These are phyloP conservation scores for Emesis castigata DNA, from an alignment of 2,888 invertebrate species.

Conservation along the genomic window DNA sequence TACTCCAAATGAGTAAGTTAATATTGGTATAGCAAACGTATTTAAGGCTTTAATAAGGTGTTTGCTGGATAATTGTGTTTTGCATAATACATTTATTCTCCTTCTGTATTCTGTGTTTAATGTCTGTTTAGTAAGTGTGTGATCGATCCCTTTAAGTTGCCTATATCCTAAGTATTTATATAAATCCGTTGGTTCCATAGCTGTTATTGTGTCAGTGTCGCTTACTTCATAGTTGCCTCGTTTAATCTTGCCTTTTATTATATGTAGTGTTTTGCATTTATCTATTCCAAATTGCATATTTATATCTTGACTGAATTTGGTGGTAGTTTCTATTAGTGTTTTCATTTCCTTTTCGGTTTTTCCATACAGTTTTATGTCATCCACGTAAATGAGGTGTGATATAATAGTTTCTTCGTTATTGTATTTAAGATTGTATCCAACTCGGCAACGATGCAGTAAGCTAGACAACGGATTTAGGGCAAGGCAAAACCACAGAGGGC, in stretches of 20 bases:
- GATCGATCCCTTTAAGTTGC: too few relatives aligned
- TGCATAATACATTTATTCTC: too few relatives aligned
- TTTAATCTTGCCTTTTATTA: neutral
- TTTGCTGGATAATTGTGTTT: too few relatives aligned
- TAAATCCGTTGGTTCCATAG: too few relatives aligned
- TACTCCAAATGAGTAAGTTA: too few relatives aligned
- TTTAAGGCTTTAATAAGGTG: too few relatives aligned
- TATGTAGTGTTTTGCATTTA: neutral
- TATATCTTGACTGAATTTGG: neutral
- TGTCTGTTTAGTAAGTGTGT: too few relatives aligned
- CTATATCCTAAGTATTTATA: too few relatives aligned
- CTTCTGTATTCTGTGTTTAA: too few relatives aligned
- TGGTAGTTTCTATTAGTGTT: neutral
- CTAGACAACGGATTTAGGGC: neutral
- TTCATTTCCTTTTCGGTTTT: neutral
- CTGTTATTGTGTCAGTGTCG: too few relatives aligned
- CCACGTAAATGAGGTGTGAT: neutral
- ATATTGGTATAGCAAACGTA: too few relatives aligned
- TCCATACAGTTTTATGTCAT: neutral
- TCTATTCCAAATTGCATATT: neutral
- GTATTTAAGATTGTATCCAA: neutral
- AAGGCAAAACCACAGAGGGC: neutral
- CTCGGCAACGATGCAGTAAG: neutral
- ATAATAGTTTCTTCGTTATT: neutral
- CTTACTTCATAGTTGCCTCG: too few relatives aligned